Evolutionary conservation across 1,140 invertebrate genomes (phyloP).

Genomic region (Leptopilina clavipes): DNA sequence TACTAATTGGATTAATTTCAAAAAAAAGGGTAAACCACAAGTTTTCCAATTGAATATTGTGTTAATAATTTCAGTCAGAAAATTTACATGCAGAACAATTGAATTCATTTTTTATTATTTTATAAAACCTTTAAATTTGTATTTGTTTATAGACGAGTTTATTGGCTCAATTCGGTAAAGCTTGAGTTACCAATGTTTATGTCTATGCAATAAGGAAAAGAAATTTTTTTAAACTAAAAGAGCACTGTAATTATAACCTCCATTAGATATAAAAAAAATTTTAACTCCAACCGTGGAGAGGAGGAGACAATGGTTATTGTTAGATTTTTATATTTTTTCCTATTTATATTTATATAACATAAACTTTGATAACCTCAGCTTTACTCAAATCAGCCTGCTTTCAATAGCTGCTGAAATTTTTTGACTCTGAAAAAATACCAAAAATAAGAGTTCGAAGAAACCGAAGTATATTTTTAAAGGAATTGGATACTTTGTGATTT

Average conservation of each 20-base stretch:
- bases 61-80: background rate
- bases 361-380: too few species aligned
- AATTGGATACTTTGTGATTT: background rate
- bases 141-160: background rate
- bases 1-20: background rate
- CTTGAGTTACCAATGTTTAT: too few species aligned
- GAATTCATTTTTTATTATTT: slow-evolving; percentile 43
- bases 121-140: background rate
- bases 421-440: background rate
- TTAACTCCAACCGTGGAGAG: too few species aligned
- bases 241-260: too few species aligned
- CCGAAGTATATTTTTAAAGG: background rate
- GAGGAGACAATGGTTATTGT: too few species aligned
- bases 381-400: background rate
- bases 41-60: background rate
- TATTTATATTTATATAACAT: too few species aligned
- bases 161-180: background rate
- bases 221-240: too few species aligned
- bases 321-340: too few species aligned
- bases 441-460: slow-evolving; percentile 3
- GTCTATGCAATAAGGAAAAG: too few species aligned
- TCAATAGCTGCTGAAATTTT: background rate
- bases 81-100: slow-evolving; percentile 36
- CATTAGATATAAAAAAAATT: too few species aligned
- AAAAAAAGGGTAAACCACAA: background rate